Base-by-base conservation (phyloP, 2,113 vertebrate species). In the Trochalopteron elliotii region DNA sequence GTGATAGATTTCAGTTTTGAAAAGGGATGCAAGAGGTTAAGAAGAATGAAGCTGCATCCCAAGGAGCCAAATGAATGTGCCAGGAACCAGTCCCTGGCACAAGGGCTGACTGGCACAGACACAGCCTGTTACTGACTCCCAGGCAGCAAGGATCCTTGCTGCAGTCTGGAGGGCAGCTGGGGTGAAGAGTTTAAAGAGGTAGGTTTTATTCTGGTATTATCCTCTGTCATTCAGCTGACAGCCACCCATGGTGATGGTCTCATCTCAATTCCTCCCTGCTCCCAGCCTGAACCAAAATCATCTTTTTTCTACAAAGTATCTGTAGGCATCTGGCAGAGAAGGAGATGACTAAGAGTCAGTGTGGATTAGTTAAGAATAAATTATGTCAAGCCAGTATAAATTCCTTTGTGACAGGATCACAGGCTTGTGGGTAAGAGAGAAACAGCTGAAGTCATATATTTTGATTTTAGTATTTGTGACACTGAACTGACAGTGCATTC, bases 341-440 rank as follows among this genome's bases (percentile, higher is more conserved):
- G 45, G 70, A 83, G 76, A 78, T 52, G 64, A 83, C 12, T 63
- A 90, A 74, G 14, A 89, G 50, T 22, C 55, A 74, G 42, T 37
- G 50, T 40, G 74, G 70, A 96, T 96, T 93, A 92, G 45, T 72
- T 90, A 68, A 72, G 75, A 93, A 91, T 87, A 93, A 93, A 95
- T 87, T 88, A 86, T 83, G 47, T 83, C 40, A 63, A 93, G 39
- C 6, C 42, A 83, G 74, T 90, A 83, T 42, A 90, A 93, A 95
- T 90, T 78, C 47, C 30, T 75, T 74, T 74, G 52, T 92, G 89
- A 83, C 55, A 82, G 82, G 39, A 30, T 91, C 68, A 87, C 53
- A 93, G 31, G 70, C 33, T 14, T 39, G 11, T 56, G 75, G 79
- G n/a, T 47, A 83, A 87, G 16, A 86, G 6, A 85, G 59, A 81